These are phyloP conservation scores for Lepisosteus oculatus DNA, from an alignment of 2,113 vertebrate species.

Conservation along the genomic window DNA sequence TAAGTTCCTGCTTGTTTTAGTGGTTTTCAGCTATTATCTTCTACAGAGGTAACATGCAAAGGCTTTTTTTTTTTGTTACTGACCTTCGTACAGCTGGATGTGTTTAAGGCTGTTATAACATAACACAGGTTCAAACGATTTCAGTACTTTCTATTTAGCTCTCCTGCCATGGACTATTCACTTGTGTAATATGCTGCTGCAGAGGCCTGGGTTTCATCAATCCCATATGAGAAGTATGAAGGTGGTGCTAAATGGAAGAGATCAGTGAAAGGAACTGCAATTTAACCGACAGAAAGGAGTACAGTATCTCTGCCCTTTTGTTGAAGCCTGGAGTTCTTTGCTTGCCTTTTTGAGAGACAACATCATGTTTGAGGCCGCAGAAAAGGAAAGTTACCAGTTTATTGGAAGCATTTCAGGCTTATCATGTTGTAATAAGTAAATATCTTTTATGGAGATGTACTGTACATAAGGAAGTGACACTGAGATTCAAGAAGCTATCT, in stretches of 20 bases:
- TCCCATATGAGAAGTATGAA: constrained; percentile 60
- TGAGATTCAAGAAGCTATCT: too few relatives aligned
- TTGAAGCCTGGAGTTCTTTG: too few relatives aligned
- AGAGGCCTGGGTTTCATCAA: constrained; percentile 74
- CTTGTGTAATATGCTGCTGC: constrained; percentile 72
- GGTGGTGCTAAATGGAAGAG: constrained; percentile 29
- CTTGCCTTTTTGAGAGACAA: too few relatives aligned
- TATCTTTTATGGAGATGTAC: too few relatives aligned
- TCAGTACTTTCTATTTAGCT: constrained; percentile 75
- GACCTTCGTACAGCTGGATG: constrained; percentile 77
- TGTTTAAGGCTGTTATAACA: constrained; percentile 78
- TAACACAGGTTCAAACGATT: constrained; percentile 78
- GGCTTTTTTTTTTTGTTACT: constrained; percentile 66
- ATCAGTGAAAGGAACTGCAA: constrained; percentile 8
- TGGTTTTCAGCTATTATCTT: constrained; percentile 66
- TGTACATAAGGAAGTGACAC: too few relatives aligned
- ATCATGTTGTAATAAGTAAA: too few relatives aligned
- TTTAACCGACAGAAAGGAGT: not conserved
- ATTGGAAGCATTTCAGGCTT: too few relatives aligned
- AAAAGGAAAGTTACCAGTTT: too few relatives aligned
- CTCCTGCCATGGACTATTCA: constrained; percentile 72
- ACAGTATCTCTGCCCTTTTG: not conserved
- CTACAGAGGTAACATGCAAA: constrained; percentile 63
- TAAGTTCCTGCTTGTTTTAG: constrained; percentile 69
- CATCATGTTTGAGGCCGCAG: too few relatives aligned